These are phyloP conservation scores for Scytalopus superciliaris DNA, from an alignment of 2,113 vertebrate genomes.

Conservation along the genomic window DNA sequence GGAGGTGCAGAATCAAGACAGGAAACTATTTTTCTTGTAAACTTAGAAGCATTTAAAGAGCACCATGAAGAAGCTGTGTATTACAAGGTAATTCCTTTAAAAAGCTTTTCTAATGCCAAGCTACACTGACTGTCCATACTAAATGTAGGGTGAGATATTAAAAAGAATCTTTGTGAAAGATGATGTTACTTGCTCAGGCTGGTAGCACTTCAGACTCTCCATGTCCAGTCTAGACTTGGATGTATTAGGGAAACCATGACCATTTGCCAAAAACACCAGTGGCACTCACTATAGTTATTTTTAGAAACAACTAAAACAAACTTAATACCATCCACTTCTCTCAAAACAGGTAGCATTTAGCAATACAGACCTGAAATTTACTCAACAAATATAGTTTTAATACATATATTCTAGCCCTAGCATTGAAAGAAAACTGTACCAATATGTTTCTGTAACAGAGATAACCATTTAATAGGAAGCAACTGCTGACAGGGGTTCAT, in stretches of 20 bases:
- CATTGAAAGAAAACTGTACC: neutral
- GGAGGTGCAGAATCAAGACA: neutral
- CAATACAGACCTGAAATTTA: neutral
- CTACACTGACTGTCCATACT: neutral
- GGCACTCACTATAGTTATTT: neutral
- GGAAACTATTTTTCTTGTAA: neutral
- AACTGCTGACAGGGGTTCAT: constrained; percentile 17
- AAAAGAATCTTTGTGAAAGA: neutral
- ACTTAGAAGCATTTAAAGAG: neutral
- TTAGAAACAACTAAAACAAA: neutral
- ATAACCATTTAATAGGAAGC: constrained; percentile 34
- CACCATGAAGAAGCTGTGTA: neutral
- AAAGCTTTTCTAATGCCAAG: neutral
- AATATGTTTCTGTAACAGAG: neutral
- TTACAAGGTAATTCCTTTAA: neutral
- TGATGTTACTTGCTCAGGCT: neutral
- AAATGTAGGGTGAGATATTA: neutral
- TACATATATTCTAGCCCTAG: neutral
- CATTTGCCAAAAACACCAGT: neutral
- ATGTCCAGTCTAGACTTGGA: neutral
- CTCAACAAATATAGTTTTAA: neutral
- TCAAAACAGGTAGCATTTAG: neutral
- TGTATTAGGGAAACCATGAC: neutral
- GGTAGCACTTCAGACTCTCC: neutral
- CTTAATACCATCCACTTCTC: neutral